Conservation (phyloP, 1,140 invertebrate genomes). For the Euwallacea similis region DNA sequence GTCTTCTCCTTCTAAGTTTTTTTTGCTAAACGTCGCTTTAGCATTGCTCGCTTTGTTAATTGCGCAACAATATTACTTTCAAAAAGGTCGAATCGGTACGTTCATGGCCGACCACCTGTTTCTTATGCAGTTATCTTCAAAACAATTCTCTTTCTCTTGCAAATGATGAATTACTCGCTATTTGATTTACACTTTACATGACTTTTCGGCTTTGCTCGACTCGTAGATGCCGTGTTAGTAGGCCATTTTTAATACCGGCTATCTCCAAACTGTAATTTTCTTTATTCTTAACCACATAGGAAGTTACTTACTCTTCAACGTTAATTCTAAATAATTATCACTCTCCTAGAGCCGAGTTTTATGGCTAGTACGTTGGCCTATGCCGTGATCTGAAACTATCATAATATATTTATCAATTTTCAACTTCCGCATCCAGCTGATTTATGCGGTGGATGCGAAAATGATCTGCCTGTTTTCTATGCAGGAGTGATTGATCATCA, state of each 20-base stretch:
- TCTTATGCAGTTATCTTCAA: constrained; percentile 3
- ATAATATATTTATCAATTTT: constrained; percentile 22
- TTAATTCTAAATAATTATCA: constrained; percentile 6
- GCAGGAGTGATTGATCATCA: constrained; percentile 25
- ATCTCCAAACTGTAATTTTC: too few species aligned
- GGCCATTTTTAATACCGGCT: too few species aligned
- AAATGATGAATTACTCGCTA: too few species aligned
- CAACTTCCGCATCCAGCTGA: constrained; percentile 24
- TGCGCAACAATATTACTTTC: constrained; percentile 5
- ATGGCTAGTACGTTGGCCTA: constrained; percentile 8
- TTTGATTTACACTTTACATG: too few species aligned
- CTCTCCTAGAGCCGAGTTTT: neutral
- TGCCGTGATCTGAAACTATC: constrained; percentile 20
- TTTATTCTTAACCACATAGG: neutral
- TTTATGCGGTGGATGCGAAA: constrained; percentile 25
- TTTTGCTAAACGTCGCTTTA: too few species aligned
- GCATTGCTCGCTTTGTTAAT: neutral
- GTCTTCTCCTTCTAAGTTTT: too few species aligned
- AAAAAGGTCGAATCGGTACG: neutral
- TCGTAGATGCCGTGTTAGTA: too few species aligned
- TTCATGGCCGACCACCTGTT: constrained; percentile 1
- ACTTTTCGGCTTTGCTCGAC: too few species aligned
- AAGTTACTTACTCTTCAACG: neutral
- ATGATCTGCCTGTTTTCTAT: constrained; percentile 11
- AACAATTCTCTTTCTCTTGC: neutral